These are phyloP conservation scores for Latrodectus elegans DNA, from an alignment of 2,888 invertebrate genomes.

Conservation along the genomic window DNA sequence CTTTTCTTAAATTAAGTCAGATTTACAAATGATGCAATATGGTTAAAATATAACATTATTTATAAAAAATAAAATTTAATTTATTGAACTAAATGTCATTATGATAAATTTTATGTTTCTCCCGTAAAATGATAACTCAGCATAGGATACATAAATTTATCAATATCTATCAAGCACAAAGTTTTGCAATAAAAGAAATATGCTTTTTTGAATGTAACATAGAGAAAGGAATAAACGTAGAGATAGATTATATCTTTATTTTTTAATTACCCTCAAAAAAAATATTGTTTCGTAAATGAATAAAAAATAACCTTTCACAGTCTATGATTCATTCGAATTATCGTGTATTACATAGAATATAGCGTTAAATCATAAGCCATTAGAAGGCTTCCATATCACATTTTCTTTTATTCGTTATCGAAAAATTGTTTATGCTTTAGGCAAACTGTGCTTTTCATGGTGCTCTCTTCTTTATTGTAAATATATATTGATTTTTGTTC, in stretches of 20 bases:
- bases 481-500: constrained; percentile 67
- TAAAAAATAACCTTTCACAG: neutral
- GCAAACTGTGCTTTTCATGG: constrained; percentile 58
- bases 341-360: constrained; percentile 27
- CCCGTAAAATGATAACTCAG: no score
- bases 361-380: constrained; percentile 38
- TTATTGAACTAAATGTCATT: no score
- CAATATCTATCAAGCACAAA: no score
- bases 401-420: constrained; percentile 22
- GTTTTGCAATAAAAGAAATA: no score
- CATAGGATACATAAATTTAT: no score
- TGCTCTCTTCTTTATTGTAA: constrained; percentile 18
- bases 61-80: no score
- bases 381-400: neutral
- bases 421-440: constrained; percentile 53
- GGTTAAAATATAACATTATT: no score
- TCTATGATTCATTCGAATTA: constrained; percentile 46
- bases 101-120: no score
- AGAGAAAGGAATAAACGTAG: no score
- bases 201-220: no score
- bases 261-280: neutral
- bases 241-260: neutral
- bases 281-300: neutral
- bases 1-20: no score
- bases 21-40: no score